A percentile compares a stretch with the other conserved stretches of the same genome.
phyloP scores from a whole-genome alignment of 2,797 vertebrate genomes.

The Antennarius maculatus region DNA sequence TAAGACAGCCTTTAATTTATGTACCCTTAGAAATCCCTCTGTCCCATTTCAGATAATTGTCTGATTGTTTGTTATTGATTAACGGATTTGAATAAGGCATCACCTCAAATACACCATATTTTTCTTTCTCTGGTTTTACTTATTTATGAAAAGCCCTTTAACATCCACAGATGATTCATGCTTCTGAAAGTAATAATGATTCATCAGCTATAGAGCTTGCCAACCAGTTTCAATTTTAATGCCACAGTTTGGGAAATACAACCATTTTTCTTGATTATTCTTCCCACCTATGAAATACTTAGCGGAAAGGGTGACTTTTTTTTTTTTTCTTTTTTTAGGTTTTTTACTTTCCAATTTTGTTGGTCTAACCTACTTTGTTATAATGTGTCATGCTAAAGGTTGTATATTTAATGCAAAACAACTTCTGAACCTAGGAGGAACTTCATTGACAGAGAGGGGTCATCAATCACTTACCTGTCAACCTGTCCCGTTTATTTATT shows the following conservation, averaged over 20 bases:
- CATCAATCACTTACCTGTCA: slow-evolving; percentile 55
- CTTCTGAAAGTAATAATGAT: slow-evolving; percentile 69
- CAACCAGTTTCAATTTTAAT: slow-evolving; percentile 72
- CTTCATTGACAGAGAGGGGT: slow-evolving; percentile 28
- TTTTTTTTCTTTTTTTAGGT: slow-evolving; percentile 26
- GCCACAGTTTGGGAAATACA: slow-evolving; percentile 54
- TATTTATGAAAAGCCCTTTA: slow-evolving; percentile 78
- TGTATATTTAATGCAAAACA: slow-evolving; percentile 29
- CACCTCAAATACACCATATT: slow-evolving; percentile 45
- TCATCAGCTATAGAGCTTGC: slow-evolving; percentile 72
- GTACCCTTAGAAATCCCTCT: slow-evolving; percentile 32
- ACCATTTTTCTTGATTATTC: slow-evolving; percentile 68
- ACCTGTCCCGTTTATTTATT: slow-evolving; percentile 45
- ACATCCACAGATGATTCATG: slow-evolving; percentile 71
- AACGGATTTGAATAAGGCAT: slow-evolving; percentile 43
- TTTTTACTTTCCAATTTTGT: slow-evolving; percentile 10
- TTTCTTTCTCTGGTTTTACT: slow-evolving; percentile 67
- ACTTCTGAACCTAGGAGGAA: slow-evolving; percentile 18
- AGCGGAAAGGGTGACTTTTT: slow-evolving; percentile 38
- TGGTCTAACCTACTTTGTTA: slow-evolving; percentile 24
- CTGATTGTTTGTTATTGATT: slow-evolving; percentile 37
- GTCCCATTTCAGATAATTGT: slow-evolving; percentile 24
- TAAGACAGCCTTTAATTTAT: slow-evolving; percentile 20
- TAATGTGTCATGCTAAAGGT: slow-evolving; percentile 9
- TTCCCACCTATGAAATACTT: slow-evolving; percentile 51